Evolutionary conservation across 1,140 invertebrate species (phyloP).

Genomic region (Meloidogyne floridensis): DNA sequence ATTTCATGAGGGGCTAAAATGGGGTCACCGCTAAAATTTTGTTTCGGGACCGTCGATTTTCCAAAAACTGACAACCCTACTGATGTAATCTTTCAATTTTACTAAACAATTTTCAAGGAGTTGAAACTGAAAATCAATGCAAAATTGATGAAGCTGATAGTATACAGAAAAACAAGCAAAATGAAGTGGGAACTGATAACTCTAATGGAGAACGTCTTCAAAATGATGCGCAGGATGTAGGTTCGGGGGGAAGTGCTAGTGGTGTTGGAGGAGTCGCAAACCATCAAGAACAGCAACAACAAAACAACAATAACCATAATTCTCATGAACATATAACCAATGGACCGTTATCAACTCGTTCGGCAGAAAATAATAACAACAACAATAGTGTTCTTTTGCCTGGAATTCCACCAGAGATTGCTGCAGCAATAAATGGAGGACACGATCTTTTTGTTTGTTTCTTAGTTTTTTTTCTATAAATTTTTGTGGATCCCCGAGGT

Average conservation of each 20-base stretch:
- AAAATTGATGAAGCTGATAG: neutral
- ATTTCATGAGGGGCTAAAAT: too few species aligned
- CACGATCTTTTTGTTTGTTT: constrained; percentile 56
- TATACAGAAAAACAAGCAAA: neutral
- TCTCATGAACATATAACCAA: neutral
- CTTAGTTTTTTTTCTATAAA: too few species aligned
- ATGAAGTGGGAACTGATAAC: neutral
- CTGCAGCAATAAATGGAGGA: constrained; percentile 42
- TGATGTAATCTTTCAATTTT: too few species aligned
- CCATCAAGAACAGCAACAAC: neutral
- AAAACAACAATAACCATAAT: constrained; percentile 1
- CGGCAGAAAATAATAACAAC: neutral
- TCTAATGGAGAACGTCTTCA: neutral
- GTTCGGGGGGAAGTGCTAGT: neutral
- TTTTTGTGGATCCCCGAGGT: too few species aligned
- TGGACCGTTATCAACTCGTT: neutral
- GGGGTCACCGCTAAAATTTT: too few species aligned
- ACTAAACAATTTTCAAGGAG: too few species aligned
- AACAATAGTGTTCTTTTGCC: constrained; percentile 43
- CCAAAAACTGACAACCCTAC: neutral
- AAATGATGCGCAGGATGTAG: constrained; percentile 2
- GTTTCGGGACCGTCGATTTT: neutral
- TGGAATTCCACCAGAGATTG: constrained; percentile 31
- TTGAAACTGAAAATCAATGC: neutral
- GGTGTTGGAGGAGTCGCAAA: neutral